Evolutionary conservation across 2,113 vertebrate species (phyloP), one percentile per base, ranked within the genome.

Genomic region (Phalacrocorax pelagicus): DNA sequence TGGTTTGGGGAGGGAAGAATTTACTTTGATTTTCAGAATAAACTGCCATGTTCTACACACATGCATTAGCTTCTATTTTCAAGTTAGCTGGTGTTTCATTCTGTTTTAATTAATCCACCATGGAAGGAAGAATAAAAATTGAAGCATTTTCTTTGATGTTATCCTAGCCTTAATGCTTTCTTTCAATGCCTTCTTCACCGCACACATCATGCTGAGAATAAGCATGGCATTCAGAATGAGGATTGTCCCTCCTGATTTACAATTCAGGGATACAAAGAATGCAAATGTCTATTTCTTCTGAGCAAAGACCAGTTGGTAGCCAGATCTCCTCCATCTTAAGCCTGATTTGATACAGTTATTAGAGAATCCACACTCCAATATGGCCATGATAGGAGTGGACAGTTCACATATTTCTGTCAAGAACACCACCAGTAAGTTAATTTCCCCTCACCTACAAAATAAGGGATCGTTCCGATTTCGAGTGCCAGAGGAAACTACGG

Each of bases 1-100:
- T 8, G 23, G 32, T 22, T 42, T 88, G 19, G 4, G n/a, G 9
- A 27, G 9, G 57, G 40, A 94, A 96, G 72, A 94, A 94, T 84
- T 78, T 46, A 65, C 59, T 85, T 55, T 59, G 34, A 75, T 92
- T 96, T 94, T 86, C 26, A 67, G 57, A 86, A 92, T 75, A 84
- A 88, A 88, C 30, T 79, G 42, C 27, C 72, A 49, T 27, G 29
- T 77, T 61, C 38, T 69, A 75, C 38, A 74, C 38, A 84, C 10
- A 77, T 34, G 71, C 30, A 79, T 86, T 94, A 92, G 55, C 58
- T 92, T 88, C 86, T 92, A 81, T 94, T 96, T 96, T 92, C 70
- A 86, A 86, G 73, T 59, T 89, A 81, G 40, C 36, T 93, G 27
- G 47, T 44, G 11, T 81, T 90, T 84, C 57, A 61, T 86, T 95